These are phyloP conservation scores for Redunca redunca DNA, from an alignment of 2,113 vertebrate genomes.

Conservation along the genomic window DNA sequence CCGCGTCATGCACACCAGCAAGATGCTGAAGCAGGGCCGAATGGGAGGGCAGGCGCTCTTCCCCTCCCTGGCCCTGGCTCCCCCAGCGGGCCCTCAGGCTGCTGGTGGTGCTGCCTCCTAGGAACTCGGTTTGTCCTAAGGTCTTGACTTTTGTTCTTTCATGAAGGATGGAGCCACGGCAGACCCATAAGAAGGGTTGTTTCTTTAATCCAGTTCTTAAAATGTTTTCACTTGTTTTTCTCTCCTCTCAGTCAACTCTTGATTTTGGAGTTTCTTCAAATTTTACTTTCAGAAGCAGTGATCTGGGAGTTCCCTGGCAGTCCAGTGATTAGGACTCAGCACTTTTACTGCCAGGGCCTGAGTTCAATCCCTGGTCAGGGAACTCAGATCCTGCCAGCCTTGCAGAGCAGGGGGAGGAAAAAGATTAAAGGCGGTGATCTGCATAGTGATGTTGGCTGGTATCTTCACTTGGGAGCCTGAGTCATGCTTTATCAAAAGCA, in stretches of 20 bases:
- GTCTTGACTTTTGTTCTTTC: background rate
- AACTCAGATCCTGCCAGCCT: background rate
- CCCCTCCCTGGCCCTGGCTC: too few species aligned
- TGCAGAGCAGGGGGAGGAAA: background rate
- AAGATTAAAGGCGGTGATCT: background rate
- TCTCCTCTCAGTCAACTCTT: background rate
- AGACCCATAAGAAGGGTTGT: background rate
- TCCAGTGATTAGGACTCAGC: background rate
- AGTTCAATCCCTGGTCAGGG: background rate
- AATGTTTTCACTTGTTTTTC: background rate
- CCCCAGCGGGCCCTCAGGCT: fast-evolving
- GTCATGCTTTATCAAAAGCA: background rate
- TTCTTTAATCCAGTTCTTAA: background rate
- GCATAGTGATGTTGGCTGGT: background rate
- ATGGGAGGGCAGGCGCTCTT: fast-evolving
- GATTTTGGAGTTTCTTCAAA: background rate
- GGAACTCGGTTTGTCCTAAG: too few species aligned
- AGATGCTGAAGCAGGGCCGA: background rate
- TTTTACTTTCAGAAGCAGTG: background rate
- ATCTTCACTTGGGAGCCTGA: background rate
- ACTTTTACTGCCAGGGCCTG: background rate
- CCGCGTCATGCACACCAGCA: background rate
- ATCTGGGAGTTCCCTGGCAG: background rate
- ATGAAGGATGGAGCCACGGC: background rate
- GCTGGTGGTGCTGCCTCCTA: fast-evolving